Evolutionary conservation across 2,888 invertebrate genomes (phyloP).

Genomic region (Rhimphoctona megacephalus): DNA sequence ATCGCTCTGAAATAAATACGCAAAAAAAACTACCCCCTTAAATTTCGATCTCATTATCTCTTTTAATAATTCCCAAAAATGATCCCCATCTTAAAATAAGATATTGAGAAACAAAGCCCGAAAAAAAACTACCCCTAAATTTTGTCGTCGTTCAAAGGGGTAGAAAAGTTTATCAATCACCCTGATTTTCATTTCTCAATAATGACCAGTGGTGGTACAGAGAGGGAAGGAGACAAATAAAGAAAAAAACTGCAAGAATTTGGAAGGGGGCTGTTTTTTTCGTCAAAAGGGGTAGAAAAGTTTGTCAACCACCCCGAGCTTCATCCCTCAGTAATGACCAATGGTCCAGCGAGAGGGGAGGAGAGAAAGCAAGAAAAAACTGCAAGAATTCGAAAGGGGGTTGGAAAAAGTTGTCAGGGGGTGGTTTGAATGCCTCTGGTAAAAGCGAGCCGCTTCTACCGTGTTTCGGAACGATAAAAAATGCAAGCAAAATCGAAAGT

Average conservation of each 20-base stretch:
- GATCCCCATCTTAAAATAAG: neutral
- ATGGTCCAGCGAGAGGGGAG: neutral
- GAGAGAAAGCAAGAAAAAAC: neutral
- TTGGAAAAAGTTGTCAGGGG: conserved; percentile 8
- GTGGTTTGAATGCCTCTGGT: neutral
- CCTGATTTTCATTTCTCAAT: neutral
- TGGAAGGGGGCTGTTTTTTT: neutral
- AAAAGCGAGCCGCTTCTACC: conserved; percentile 31
- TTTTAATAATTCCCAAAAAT: neutral
- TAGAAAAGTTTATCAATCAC: neutral
- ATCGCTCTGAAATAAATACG: neutral
- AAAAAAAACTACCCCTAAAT: neutral
- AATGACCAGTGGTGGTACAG: neutral
- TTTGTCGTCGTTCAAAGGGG: neutral
- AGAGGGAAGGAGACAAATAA: neutral
- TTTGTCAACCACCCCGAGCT: neutral
- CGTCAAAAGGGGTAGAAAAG: neutral
- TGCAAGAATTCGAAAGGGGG: neutral
- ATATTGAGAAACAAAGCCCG: neutral
- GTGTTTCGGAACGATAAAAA: conserved; percentile 68
- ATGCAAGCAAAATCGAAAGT: conserved; percentile 72
- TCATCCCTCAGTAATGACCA: conserved; percentile 3
- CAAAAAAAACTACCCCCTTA: neutral
- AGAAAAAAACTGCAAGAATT: neutral
- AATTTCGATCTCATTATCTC: neutral